These are phyloP conservation scores for Capricornis sumatraensis DNA, from an alignment of 2,113 vertebrate genomes.

Conservation along the genomic window DNA sequence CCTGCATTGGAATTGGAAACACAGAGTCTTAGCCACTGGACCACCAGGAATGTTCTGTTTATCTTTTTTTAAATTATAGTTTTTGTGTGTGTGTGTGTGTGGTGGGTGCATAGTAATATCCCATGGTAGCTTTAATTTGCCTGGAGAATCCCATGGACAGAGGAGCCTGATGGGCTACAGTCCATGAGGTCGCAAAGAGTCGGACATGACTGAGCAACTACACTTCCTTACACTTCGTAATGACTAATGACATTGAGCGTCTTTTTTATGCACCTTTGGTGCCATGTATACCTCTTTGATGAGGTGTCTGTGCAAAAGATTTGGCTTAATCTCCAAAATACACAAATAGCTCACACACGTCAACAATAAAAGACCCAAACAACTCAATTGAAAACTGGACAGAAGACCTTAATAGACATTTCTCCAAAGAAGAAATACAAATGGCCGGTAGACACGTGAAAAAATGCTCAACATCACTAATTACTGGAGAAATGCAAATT, in stretches of 20 bases:
- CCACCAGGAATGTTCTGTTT: neutral
- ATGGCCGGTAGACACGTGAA: neutral
- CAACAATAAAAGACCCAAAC: neutral
- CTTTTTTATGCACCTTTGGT: neutral
- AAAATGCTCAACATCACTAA: neutral
- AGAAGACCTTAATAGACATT: neutral
- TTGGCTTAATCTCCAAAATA: neutral
- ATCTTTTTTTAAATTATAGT: neutral
- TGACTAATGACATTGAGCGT: neutral
- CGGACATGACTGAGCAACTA: too few species aligned
- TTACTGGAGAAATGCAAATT: neutral
- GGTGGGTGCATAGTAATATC: neutral
- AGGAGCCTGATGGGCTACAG: too few species aligned
- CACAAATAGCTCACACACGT: neutral
- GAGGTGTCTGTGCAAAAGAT: neutral
- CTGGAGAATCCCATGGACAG: too few species aligned
- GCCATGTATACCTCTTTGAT: neutral
- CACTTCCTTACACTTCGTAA: neutral
- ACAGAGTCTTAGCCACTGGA: neutral
- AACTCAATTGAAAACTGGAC: neutral
- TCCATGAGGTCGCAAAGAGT: too few species aligned
- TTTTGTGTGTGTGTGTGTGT: fast-evolving
- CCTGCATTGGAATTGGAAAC: neutral
- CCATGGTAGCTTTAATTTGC: neutral
- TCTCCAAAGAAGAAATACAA: neutral